These are phyloP conservation scores for Didymodactylos carnosus DNA, from an alignment of 2,888 invertebrate species.

Conservation along the genomic window DNA sequence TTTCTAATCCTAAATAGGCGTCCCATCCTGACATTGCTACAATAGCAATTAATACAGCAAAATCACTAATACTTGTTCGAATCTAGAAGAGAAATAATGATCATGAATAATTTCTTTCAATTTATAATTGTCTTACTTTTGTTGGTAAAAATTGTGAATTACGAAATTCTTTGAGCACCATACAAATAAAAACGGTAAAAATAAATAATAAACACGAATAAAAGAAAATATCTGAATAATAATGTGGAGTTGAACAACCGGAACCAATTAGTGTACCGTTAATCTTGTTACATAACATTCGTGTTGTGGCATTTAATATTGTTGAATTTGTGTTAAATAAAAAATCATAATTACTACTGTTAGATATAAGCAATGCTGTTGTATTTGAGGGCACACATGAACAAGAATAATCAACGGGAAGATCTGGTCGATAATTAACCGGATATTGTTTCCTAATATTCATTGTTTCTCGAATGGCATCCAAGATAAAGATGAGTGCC, in stretches of 20 bases:
- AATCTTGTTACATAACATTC: constrained; percentile 16
- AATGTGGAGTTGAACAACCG: not conserved
- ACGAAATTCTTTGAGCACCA: constrained; percentile 23
- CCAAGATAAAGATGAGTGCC: constrained; percentile 24
- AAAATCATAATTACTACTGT: not conserved
- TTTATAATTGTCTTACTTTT: not conserved
- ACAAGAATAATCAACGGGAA: not conserved
- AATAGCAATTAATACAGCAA: constrained; percentile 88
- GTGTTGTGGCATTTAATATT: not conserved
- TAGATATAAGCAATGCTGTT: no score
- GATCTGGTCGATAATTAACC: not conserved
- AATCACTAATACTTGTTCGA: constrained; percentile 74
- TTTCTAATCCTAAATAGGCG: constrained; percentile 57
- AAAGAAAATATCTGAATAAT: constrained; percentile 26
- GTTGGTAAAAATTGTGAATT: not conserved
- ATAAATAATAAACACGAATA: constrained; percentile 30
- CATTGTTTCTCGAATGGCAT: constrained; percentile 16
- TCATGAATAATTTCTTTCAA: not conserved
- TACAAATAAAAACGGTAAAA: constrained; percentile 29
- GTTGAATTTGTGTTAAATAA: constrained; percentile 7
- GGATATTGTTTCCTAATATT: not conserved
- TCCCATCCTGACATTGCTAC: constrained; percentile 70
- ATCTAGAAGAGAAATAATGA: constrained; percentile 40
- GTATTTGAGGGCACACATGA: not conserved
- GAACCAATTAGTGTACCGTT: not conserved